A percentile compares a stretch with the other conserved stretches of the same genome.
phyloP scores from a whole-genome alignment of 2,113 vertebrate species.

The Colius striatus region DNA sequence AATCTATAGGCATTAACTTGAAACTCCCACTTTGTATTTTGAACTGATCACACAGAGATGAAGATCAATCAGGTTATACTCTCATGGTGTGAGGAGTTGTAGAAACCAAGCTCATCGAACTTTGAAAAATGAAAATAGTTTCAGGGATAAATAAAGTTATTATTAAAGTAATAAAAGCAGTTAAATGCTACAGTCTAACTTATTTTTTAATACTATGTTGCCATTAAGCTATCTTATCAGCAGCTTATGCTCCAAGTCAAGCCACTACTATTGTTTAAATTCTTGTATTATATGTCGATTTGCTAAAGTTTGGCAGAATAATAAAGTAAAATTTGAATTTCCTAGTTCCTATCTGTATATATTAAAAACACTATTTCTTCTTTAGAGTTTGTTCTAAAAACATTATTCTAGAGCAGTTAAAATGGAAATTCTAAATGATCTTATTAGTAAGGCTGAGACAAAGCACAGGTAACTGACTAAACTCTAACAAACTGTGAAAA shows the following conservation, averaged over 20 bases:
- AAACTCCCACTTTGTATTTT: background rate
- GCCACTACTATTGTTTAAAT: background rate
- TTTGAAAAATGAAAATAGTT: background rate
- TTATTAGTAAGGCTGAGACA: background rate
- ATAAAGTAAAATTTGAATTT: background rate
- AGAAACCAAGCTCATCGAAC: background rate
- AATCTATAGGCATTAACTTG: background rate
- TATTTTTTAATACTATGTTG: background rate
- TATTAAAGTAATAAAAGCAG: background rate
- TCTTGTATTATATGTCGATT: background rate
- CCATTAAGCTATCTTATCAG: background rate
- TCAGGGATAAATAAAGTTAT: background rate
- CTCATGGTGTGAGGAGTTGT: background rate
- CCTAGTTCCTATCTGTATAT: background rate
- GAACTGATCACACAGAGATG: background rate
- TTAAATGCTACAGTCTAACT: background rate
- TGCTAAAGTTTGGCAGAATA: background rate
- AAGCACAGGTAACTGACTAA: background rate
- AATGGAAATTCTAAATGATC: background rate
- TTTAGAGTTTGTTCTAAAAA: background rate
- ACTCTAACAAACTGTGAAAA: background rate
- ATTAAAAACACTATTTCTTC: background rate
- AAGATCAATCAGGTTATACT: background rate
- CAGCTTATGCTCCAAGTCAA: background rate
- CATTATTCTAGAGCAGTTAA: background rate